A percentile compares a stretch with the other conserved stretches of the same genome.
Evolutionary conservation across 2,113 vertebrate genomes (phyloP).

Genomic region (Poeciliopsis prolifica): DNA sequence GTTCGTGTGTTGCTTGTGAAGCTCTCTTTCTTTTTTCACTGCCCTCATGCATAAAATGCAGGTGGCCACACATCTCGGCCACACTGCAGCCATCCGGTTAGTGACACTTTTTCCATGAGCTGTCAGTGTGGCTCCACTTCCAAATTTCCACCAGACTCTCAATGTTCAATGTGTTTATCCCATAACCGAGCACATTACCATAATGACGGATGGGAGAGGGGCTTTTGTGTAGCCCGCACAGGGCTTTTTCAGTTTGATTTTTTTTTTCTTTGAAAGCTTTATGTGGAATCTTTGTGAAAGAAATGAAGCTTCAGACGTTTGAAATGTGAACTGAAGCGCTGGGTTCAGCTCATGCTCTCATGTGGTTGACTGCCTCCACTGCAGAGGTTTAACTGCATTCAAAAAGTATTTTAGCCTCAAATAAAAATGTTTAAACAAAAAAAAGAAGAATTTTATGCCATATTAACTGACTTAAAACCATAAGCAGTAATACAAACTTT

Average conservation of each 20-base stretch:
- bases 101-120: conserved; percentile 54
- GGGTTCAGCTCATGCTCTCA: not conserved
- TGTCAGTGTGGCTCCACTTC: conserved; percentile 33
- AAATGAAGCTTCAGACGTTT: not conserved
- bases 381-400: not conserved
- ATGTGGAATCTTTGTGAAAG: conserved; percentile 1
- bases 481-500: not conserved
- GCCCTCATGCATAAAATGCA: conserved; percentile 26
- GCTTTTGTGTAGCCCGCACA: conserved; percentile 12
- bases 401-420: not conserved
- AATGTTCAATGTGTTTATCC: conserved; percentile 46
- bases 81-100: conserved; percentile 17
- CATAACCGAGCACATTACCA: conserved; percentile 47
- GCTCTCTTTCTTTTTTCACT: conserved; percentile 25
- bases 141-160: conserved; percentile 47
- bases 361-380: not conserved
- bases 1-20: conserved; percentile 36
- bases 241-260: conserved; percentile 35
- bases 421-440: not conserved
- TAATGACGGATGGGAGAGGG: conserved; percentile 46
- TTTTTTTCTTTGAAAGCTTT: conserved; percentile 30
- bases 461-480: not conserved
- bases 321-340: not conserved
- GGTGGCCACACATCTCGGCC: conserved; percentile 20
- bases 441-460: not conserved